phyloP scores from a whole-genome alignment of 2,797 vertebrate species.

The Rhyacichthys aspro region DNA sequence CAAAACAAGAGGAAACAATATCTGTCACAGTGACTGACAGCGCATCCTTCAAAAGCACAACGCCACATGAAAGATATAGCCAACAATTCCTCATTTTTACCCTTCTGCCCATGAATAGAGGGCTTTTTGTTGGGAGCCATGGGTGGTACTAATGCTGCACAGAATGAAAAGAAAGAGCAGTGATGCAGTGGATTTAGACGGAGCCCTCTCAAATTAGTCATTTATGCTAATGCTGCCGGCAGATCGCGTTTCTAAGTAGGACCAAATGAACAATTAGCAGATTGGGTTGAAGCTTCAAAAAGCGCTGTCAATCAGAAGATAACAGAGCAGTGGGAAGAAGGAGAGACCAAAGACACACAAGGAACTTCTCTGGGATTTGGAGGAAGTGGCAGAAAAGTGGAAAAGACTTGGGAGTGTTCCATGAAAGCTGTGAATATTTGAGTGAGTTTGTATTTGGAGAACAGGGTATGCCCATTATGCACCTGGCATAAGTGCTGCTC shows the following conservation, averaged over 20 bases:
- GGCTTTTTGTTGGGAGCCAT: constrained; percentile 49
- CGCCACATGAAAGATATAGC: constrained; percentile 62
- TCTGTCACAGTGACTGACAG: constrained; percentile 70
- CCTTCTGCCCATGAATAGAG: constrained; percentile 36
- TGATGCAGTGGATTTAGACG: constrained; percentile 39
- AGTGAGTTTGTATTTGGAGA: background rate
- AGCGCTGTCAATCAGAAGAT: constrained; percentile 56
- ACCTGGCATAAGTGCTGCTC: constrained; percentile 27
- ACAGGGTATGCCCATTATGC: constrained; percentile 30
- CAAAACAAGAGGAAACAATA: constrained; percentile 66
- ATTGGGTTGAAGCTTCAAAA: constrained; percentile 57
- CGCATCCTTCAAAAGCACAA: constrained; percentile 45
- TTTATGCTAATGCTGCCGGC: constrained; percentile 65
- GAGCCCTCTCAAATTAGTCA: constrained; percentile 50
- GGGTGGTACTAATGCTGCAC: constrained; percentile 53
- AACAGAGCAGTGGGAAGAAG: constrained; percentile 18
- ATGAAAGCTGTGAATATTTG: too few relatives aligned
- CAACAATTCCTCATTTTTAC: constrained; percentile 56
- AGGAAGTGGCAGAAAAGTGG: background rate
- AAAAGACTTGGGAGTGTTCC: too few relatives aligned
- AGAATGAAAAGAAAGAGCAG: constrained; percentile 44
- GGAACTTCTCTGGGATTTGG: background rate
- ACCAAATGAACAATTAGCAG: constrained; percentile 70
- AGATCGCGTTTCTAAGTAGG: constrained; percentile 63
- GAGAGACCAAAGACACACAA: background rate